phyloP scores from a whole-genome alignment of 2,888 invertebrate species.

The Furcula furcula region DNA sequence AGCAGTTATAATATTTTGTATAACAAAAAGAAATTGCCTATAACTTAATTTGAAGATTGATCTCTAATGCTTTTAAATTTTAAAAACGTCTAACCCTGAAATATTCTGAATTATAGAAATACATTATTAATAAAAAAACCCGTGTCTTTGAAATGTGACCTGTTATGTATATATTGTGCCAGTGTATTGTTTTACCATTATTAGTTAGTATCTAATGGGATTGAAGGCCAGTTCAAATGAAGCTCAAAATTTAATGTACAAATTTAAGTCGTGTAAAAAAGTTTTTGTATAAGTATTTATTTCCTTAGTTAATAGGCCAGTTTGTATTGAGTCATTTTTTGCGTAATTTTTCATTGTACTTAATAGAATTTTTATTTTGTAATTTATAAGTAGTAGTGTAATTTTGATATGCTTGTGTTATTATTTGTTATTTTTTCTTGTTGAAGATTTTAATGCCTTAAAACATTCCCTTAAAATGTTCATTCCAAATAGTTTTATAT shows the following conservation, averaged over 20 bases:
- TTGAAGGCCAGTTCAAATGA: slow-evolving; percentile 71
- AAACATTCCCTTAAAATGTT: slow-evolving; percentile 58
- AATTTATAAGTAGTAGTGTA: slow-evolving; percentile 43
- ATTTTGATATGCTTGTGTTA: slow-evolving; percentile 53
- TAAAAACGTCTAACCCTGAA: slow-evolving; percentile 23
- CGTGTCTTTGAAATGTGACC: too few species aligned
- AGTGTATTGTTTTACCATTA: slow-evolving; percentile 55
- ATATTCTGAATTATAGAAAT: too few species aligned
- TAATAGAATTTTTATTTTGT: too few species aligned
- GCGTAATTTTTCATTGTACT: slow-evolving; percentile 27
- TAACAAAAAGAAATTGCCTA: slow-evolving; percentile 4
- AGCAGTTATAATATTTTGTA: too few species aligned
- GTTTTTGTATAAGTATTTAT: slow-evolving; percentile 68
- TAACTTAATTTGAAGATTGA: too few species aligned
- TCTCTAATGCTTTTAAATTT: too few species aligned
- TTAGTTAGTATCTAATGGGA: slow-evolving; percentile 62
- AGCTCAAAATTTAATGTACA: slow-evolving; percentile 78
- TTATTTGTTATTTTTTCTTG: slow-evolving; percentile 67
- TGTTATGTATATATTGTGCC: slow-evolving; percentile 40
- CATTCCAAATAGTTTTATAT: slow-evolving; percentile 27
- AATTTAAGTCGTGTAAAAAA: slow-evolving; percentile 54
- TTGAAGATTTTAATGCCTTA: slow-evolving; percentile 62
- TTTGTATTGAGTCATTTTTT: slow-evolving; percentile 74
- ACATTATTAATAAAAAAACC: too few species aligned
- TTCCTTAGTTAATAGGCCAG: slow-evolving; percentile 69